A percentile compares a stretch with the other conserved stretches of the same genome.
Conservation (phyloP, 1,140 invertebrate species). For the Drosophila tsacasi region DNA sequence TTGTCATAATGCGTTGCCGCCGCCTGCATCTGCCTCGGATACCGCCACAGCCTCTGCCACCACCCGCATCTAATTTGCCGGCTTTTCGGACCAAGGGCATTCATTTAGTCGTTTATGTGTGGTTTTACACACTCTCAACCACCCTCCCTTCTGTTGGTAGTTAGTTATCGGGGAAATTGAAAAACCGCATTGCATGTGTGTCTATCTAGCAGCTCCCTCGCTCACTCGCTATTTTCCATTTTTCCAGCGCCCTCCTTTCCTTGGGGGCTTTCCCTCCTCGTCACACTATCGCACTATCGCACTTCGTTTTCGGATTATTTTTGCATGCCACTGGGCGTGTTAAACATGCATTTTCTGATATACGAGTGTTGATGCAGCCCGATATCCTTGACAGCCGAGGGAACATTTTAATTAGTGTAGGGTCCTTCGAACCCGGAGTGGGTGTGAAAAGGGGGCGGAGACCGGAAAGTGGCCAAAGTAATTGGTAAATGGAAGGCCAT, state of each 20-base stretch:
- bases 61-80: constrained; percentile 41
- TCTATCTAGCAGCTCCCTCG: constrained; percentile 3
- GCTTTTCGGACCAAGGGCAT: constrained; percentile 41
- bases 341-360: constrained; percentile 51
- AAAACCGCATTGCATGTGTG: constrained; percentile 61
- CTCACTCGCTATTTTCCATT: background rate
- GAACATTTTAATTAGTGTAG: constrained; percentile 55
- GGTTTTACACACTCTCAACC: constrained; percentile 30
- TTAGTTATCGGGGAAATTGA: constrained; percentile 55
- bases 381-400: constrained; percentile 39
- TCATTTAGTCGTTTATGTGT: constrained; percentile 68
- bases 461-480: constrained; percentile 16
- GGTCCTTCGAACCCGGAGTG: constrained; percentile 23
- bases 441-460: background rate
- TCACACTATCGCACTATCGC: constrained; percentile 11
- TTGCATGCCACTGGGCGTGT: constrained; percentile 53
- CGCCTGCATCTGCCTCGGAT: constrained; percentile 25
- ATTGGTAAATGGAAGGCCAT: constrained; percentile 27
- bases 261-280: background rate
- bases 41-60: background rate
- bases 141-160: constrained; percentile 4
- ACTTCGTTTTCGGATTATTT: constrained; percentile 48
- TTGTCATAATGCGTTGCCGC: constrained; percentile 60
- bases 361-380: constrained; percentile 34
- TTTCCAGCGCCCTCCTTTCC: background rate